Evolutionary conservation across 2,797 vertebrate genomes (phyloP), one percentile per base, ranked within the genome.

Genomic region (Arctocebus calabarensis): DNA sequence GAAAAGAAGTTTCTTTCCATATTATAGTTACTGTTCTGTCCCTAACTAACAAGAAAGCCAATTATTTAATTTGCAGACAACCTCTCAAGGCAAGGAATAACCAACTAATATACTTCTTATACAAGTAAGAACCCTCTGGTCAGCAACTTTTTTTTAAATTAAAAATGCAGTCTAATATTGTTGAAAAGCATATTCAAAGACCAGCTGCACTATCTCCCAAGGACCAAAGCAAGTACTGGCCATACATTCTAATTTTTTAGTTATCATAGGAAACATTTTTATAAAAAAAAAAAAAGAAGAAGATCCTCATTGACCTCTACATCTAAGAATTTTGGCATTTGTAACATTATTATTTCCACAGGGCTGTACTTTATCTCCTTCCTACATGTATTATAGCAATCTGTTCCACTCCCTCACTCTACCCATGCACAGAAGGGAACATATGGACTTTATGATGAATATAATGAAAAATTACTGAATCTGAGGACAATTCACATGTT

Each of bases 381-480:
- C 34, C 37, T 57, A 48, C 14, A 23, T 19, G 20, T n/a, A 79
- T 14, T 84, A 71, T 4, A 88, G 40, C 79, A 94, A 84, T 59
- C 45, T 92, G 45, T 43, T 74, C 55, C 8, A 45, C 12, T 84
- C 4, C 37, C 27, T 71, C 37, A 78, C 0, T 77, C 5, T 64
- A 25, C 12, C 32, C 92, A 84, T 43, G 23, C 25, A 57, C 16
- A 45, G 45, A 66, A 70, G 32, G 70, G 59, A 91, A 84, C 59
- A 95, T 84, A 77, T 90, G 82, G 45, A 4, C 48, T 73, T 93
- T 94, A 70, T 89, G 61, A 77, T 90, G 81, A 91, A 48, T 32
- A 40, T 40, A 82, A 66, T 77, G 32, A 95, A 94, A 94, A 93
- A 83, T 88, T 88, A 84, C 59, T 88, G 74, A 75, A 52, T 87